Evolutionary conservation across 2,797 vertebrate species (phyloP).

Genomic region (Notoglanidium macrostoma): DNA sequence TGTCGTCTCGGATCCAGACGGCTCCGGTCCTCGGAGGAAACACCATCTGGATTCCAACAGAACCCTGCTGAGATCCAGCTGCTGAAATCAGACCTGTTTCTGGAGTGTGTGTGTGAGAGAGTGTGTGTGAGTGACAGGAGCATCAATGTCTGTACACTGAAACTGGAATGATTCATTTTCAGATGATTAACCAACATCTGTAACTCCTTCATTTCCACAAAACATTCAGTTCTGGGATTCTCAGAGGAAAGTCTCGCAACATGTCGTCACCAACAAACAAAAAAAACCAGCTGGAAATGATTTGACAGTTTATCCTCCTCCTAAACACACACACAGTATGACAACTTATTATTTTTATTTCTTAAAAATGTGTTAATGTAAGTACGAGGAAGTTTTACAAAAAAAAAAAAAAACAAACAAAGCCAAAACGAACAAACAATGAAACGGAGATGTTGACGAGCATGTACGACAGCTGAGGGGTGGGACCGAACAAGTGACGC

Average conservation of each 20-base stretch:
- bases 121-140: neutral
- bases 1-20: neutral
- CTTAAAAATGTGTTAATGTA: neutral
- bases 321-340: neutral
- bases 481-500: neutral
- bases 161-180: neutral
- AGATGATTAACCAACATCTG: neutral
- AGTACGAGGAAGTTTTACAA: neutral
- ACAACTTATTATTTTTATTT: neutral
- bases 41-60: constrained; percentile 6
- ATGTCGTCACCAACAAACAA: neutral
- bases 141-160: neutral
- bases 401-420: neutral
- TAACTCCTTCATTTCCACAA: neutral
- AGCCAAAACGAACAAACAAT: neutral
- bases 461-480: neutral
- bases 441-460: neutral
- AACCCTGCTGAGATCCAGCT: constrained; percentile 9
- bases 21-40: neutral
- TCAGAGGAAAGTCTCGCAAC: neutral
- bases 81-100: neutral
- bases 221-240: neutral
- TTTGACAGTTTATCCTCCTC: neutral
- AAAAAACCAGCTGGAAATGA: neutral
- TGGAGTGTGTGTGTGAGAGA: neutral